Percentiles rank a stretch among this genome's conserved stretches.
Evolutionary conservation across 2,888 invertebrate species (phyloP).

Genomic region (Heliconius erato): DNA sequence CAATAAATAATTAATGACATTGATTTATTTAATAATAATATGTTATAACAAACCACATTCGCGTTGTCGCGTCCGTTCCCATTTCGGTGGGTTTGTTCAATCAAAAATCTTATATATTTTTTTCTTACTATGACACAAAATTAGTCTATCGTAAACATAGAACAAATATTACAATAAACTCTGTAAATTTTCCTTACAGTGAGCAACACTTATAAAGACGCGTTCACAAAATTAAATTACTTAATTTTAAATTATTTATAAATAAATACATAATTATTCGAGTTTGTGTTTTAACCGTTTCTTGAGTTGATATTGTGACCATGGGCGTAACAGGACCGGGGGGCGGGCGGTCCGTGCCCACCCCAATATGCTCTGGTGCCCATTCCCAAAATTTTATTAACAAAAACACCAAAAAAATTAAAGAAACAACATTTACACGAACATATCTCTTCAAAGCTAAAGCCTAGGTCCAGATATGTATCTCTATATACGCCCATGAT

Average conservation of each 20-base stretch:
- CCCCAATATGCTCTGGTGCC: too few relatives aligned
- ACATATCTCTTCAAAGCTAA: too few relatives aligned
- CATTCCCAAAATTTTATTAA: too few relatives aligned
- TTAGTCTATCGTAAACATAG: not conserved
- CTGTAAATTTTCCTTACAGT: constrained; percentile 54
- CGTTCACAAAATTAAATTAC: constrained; percentile 57
- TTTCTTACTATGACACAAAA: constrained; percentile 32
- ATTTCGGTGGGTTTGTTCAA: constrained; percentile 50
- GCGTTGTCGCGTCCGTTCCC: constrained; percentile 43
- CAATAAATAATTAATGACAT: constrained; percentile 2
- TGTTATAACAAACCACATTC: not conserved
- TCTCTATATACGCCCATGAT: too few relatives aligned
- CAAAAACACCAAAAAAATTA: too few relatives aligned
- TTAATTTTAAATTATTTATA: constrained; percentile 62
- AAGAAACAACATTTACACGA: too few relatives aligned
- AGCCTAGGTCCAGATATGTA: too few relatives aligned
- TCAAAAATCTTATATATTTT: constrained; percentile 7
- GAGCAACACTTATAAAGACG: constrained; percentile 66
- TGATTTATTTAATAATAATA: not conserved
- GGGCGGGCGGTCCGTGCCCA: too few relatives aligned
- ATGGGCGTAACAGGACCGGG: too few relatives aligned
- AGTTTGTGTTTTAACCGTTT: constrained; percentile 66
- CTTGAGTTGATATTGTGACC: constrained; percentile 21
- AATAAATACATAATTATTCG: constrained; percentile 70
- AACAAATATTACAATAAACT: constrained; percentile 1